Percentiles rank a stretch among this genome's conserved stretches.
These are phyloP conservation scores for Cynopterus sphinx DNA, from an alignment of 2,797 vertebrate genomes.

Conservation along the genomic window DNA sequence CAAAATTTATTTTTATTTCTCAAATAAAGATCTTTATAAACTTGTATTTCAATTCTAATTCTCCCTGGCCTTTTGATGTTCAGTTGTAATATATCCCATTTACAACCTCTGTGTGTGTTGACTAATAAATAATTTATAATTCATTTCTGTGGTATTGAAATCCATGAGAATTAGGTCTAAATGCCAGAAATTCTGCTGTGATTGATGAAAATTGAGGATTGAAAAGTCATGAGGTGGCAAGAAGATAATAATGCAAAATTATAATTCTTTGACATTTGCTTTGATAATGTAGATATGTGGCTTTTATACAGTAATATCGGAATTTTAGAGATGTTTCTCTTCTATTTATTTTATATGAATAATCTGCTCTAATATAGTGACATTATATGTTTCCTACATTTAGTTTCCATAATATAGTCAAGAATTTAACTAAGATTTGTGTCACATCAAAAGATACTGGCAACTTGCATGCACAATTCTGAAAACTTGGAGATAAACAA, in stretches of 20 bases:
- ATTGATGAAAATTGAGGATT: constrained; percentile 27
- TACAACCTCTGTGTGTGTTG: not conserved
- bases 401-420: constrained; percentile 53
- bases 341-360: constrained; percentile 18
- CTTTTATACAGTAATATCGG: not conserved
- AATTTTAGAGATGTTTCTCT: not conserved
- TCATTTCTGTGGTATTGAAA: constrained; percentile 67
- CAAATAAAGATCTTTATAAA: constrained; percentile 61
- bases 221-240: constrained; percentile 9
- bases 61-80: constrained; percentile 67
- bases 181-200: constrained; percentile 1
- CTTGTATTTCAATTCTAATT: constrained; percentile 27
- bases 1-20: constrained; percentile 52
- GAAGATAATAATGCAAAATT: constrained; percentile 23
- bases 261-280: constrained; percentile 36
- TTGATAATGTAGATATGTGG: not conserved
- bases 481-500: constrained; percentile 21
- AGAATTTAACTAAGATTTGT: constrained; percentile 51
- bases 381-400: constrained; percentile 27
- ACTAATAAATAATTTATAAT: constrained; percentile 65
- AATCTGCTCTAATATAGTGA: constrained; percentile 25
- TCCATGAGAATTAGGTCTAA: constrained; percentile 44
- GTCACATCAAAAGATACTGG: not conserved
- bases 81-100: not conserved
- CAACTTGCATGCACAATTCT: constrained; percentile 28